Percentiles rank a stretch among this genome's conserved stretches.
Evolutionary conservation across 2,113 vertebrate genomes (phyloP).

Genomic region (Chlorodrepanis virens): DNA sequence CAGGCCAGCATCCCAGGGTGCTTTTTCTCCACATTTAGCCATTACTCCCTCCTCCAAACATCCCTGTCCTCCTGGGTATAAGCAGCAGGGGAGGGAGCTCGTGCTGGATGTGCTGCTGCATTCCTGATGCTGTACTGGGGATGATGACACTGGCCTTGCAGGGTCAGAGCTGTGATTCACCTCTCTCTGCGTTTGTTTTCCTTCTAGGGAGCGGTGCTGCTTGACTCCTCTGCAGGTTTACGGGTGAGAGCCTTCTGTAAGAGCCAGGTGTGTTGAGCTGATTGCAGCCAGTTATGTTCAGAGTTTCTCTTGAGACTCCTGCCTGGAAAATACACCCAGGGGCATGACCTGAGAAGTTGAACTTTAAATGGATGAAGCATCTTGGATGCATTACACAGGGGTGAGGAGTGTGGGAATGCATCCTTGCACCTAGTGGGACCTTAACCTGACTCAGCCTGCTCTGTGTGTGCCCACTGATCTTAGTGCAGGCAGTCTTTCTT

Average conservation of each 20-base stretch:
- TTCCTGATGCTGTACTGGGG: rapidly evolving
- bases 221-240: background rate
- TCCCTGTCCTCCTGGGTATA: rapidly evolving
- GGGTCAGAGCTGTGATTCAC: background rate
- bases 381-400: background rate
- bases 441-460: background rate
- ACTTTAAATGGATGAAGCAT: background rate
- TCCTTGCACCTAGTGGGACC: background rate
- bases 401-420: background rate
- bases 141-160: background rate
- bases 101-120: rapidly evolving
- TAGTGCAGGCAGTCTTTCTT: background rate
- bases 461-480: background rate
- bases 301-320: background rate
- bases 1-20: background rate
- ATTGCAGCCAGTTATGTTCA: background rate
- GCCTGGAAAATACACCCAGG: background rate
- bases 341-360: background rate
- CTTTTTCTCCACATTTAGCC: background rate
- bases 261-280: background rate
- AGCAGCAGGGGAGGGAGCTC: background rate
- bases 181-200: background rate
- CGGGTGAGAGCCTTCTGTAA: background rate
- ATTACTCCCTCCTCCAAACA: background rate
- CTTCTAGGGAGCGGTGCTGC: background rate